Percentiles rank a stretch among this genome's conserved stretches.
Evolutionary conservation across 2,113 vertebrate species (phyloP).

Genomic region (Monopterus albus): DNA sequence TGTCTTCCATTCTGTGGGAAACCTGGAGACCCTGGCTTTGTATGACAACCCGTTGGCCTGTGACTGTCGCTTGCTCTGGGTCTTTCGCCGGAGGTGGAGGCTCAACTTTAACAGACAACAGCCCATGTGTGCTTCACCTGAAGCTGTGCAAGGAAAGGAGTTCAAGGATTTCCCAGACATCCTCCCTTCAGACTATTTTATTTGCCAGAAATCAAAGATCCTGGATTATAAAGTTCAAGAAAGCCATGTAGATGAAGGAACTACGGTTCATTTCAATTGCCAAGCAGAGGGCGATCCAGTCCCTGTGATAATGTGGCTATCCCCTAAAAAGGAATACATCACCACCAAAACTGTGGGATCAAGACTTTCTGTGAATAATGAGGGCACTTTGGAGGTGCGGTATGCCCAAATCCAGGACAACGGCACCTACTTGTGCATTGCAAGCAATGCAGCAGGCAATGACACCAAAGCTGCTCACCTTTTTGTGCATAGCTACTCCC

Average conservation of each 20-base stretch:
- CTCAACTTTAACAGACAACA: constrained; percentile 97
- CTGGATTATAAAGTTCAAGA: constrained; percentile 92
- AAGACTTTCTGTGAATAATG: constrained; percentile 90
- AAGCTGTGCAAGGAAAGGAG: constrained; percentile 92
- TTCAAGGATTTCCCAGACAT: constrained; percentile 97
- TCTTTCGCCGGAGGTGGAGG: constrained; percentile 95
- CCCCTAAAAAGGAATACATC: constrained; percentile 95
- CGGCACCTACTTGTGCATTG: constrained; percentile 95
- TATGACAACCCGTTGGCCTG: constrained; percentile 95
- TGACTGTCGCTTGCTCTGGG: constrained; percentile 97
- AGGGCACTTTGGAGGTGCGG: constrained; percentile 95
- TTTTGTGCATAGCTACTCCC: constrained; percentile 98
- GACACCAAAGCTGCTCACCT: constrained; percentile 94
- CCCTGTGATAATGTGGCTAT: constrained; percentile 93
- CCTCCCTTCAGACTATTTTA: constrained; percentile 92
- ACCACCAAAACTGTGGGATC: constrained; percentile 92
- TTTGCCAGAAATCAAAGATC: constrained; percentile 93
- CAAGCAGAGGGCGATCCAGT: constrained; percentile 92
- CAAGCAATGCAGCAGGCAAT: constrained; percentile 96
- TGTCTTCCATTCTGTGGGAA: constrained; percentile 95
- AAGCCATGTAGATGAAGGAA: constrained; percentile 95
- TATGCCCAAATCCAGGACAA: constrained; percentile 99
- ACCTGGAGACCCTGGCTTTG: constrained; percentile 95
- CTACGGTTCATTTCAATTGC: constrained; percentile 93
- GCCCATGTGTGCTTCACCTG: constrained; percentile 90